These are phyloP conservation scores for Bos taurus DNA, from an alignment of 2,113 vertebrate species.

Conservation along the genomic window ARS-UCD2.0 NC_037350.1:45280501-45281000, in stretches of 20 bases:
- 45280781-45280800: background rate
- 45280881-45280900: conserved; percentile 25
- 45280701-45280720: background rate
- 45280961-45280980: background rate
- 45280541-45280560: background rate
- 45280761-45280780: background rate
- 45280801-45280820: background rate
- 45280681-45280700: background rate
- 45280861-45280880: conserved; percentile 39
- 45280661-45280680: background rate
- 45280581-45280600: background rate
- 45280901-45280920: background rate
- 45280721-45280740: background rate
- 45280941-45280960: background rate
- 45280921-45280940: background rate
- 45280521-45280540: background rate
- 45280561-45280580: background rate
- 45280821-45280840: background rate
- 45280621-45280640: background rate
- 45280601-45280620: background rate
- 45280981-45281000: conserved; percentile 24
- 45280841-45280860: conserved; percentile 5
- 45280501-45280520: background rate
- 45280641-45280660: background rate
- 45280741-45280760: background rate